Evolutionary conservation across 2,113 vertebrate genomes (phyloP), one percentile per base, ranked within the genome.

Genomic region (Malurus cyaneus): DNA sequence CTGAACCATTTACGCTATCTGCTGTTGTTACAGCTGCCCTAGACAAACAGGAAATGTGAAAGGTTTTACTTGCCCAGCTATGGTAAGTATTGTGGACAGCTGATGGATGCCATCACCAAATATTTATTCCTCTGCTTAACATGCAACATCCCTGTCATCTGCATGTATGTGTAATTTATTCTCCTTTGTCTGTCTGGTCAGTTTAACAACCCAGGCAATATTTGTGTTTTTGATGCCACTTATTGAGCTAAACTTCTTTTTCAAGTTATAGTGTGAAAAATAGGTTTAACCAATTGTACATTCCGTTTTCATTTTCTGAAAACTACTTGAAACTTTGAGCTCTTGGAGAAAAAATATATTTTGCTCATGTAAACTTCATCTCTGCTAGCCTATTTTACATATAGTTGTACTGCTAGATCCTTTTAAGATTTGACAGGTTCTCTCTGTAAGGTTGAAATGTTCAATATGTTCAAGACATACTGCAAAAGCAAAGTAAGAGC

Each of bases 21-120:
- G 19, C 60, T 91, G 83, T 93, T 96, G 42, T 80, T 94, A 70
- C 56, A 94, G 76, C 72, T 95, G 92, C 20, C 52, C 32, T 80
- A 17, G 69, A 28, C 59, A 90, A 86, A 88, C 47, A 78, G 34
- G 20, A 93, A 77, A 62, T 69, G 41, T 87, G 34, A 83, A 86
- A 77, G 32, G 17, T 57, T 87, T 93, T 73, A 44, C 52, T 77
- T 65, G 62, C 32, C 46, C 28, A 66, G 64, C 42, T 73, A 14
- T 88, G 53, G 7, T 57, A 65, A 56, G 46, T 88, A 34, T 53
- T 86, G 15, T 3, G 62, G 24, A n/a, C n/a, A 25, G 89, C 2
- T 1, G 50, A 59, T 80, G 41, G n/a, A 80, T 91, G 59, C 54
- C 71, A 53, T 69, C 46, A 46, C 41, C 83, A 91, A 83, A 91